Evolutionary conservation across 2,888 invertebrate species (phyloP), one percentile per base, ranked within the genome.

Genomic region (Rhagophthalmus giganteus): DNA sequence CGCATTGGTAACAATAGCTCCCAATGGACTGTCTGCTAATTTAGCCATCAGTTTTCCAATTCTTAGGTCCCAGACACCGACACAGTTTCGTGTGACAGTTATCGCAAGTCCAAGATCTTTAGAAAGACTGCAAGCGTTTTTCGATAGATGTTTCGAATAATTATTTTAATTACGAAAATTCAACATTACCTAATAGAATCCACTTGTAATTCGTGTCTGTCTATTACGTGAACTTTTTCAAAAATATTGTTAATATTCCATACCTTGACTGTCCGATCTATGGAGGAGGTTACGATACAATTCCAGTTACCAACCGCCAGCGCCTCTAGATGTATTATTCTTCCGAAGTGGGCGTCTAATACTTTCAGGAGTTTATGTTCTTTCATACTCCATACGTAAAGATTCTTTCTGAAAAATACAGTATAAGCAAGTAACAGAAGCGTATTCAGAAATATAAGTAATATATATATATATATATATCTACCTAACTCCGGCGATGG

Each of bases 211-310:
- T 98, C 98, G 70, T 97, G 95, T 5, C 96, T 79, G 67, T 96
- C 94, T 58, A 98, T 95, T 27, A 92, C 91, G 69, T 95, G 94
- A 0, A 96, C 95, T 74, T 96, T 94, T 70, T 98, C 97, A 67
- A 96, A 94, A 59, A 98, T 97, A 72, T 98, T 98, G 73, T 97
- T 95, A 46, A 99, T 94, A 72, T 98, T 98, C 98, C 98, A 98
- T 2, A 97, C 94, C 80, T 98, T 98, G 4, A 98, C 96, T 0
- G 95, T 94, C 52, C 97, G 83, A 74, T 99, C 98, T 35, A 98
- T 95, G 0, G 97, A 97, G 0, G 97, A 95, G 0, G 98, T 97
- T 34, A 98, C 93, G 2, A 96, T 87, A 71, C 90, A 91, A 72
- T 94, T 94, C 94, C 94, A 94, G 57, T 88, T 85, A 0, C 90